A percentile compares a stretch with the other conserved stretches of the same genome.
Conservation (phyloP, 2,113 vertebrate species). For the Petrocephalus zakoni region DNA sequence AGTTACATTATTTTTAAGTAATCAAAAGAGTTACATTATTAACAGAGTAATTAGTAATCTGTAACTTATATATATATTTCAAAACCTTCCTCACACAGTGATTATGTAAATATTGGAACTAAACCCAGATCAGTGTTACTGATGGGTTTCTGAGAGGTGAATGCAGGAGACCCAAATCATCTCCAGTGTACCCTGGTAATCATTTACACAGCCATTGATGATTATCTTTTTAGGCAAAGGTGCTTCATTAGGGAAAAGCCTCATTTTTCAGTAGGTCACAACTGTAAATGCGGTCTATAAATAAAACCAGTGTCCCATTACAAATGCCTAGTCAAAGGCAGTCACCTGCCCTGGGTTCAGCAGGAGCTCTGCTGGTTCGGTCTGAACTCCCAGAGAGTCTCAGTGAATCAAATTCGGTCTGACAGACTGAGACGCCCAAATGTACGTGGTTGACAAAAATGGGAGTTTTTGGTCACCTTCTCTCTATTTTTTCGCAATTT, state of each 20-base stretch:
- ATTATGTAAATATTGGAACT: not conserved
- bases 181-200: not conserved
- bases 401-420: not conserved
- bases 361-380: not conserved
- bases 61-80: not conserved
- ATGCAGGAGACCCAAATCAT: not conserved
- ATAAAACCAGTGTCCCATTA: not conserved
- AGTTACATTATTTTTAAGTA: too few relatives aligned
- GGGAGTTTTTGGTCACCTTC: not conserved
- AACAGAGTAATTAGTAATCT: not conserved
- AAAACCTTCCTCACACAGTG: not conserved
- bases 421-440: not conserved
- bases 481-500: slow-evolving; percentile 17
- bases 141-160: not conserved
- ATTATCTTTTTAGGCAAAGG: not conserved
- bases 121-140: not conserved
- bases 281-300: not conserved
- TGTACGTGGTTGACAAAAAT: not conserved
- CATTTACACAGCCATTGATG: not conserved
- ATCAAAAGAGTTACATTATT: too few relatives aligned
- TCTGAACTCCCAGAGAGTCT: not conserved
- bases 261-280: not conserved
- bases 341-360: not conserved
- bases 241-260: not conserved
- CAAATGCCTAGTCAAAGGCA: not conserved